Evolutionary conservation across 2,888 invertebrate genomes (phyloP).

Genomic region (Epicampocera succincta): DNA sequence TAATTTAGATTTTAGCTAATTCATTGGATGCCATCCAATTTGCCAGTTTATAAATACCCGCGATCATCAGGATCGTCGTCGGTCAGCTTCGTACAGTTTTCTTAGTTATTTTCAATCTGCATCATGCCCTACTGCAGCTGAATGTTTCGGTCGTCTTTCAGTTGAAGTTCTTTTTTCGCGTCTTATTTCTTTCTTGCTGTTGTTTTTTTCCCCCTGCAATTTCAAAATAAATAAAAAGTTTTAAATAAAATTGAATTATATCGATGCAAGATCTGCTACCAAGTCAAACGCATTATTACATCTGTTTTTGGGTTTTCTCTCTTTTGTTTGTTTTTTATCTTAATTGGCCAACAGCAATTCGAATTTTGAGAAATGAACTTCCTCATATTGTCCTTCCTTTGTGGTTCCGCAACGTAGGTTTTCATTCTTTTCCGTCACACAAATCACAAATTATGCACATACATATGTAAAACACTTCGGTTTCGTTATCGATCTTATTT

Average conservation of each 20-base stretch:
- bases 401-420: conserved; percentile 35
- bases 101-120: conserved; percentile 30
- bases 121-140: conserved; percentile 48
- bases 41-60: conserved; percentile 79
- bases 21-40: conserved; percentile 81
- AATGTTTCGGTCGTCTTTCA: conserved; percentile 20
- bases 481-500: too few species aligned
- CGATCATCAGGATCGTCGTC: conserved; percentile 69
- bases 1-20: conserved; percentile 74
- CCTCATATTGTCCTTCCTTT: conserved; percentile 40
- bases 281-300: conserved; percentile 60
- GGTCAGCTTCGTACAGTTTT: conserved; percentile 59
- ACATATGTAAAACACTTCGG: too few species aligned
- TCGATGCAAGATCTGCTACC: conserved; percentile 57
- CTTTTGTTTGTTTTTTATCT: too few species aligned
- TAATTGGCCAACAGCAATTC: conserved; percentile 2
- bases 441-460: too few species aligned
- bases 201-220: too few species aligned
- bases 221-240: conserved; percentile 41
- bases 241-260: conserved; percentile 48
- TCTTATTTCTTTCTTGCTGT: neutral
- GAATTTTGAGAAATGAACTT: conserved; percentile 34
- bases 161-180: conserved; percentile 3
- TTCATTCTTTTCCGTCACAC: neutral
- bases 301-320: conserved; percentile 38